Conservation (phyloP, 2,888 invertebrate species). For the Magallana nippona region DNA sequence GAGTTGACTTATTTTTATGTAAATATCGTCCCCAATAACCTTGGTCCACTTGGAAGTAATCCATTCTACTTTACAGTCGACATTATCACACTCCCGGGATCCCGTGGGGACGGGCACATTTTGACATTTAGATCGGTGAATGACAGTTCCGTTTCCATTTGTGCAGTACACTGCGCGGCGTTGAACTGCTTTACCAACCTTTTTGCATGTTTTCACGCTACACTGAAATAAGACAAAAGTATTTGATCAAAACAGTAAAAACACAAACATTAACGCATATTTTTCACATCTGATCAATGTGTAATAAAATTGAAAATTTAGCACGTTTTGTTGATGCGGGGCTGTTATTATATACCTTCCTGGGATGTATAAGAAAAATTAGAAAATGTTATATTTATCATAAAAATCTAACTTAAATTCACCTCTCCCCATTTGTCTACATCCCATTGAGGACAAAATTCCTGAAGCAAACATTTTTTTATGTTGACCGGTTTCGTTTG, state of each 20-base stretch:
- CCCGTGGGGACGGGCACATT: conserved; percentile 50
- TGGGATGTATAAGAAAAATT: no score
- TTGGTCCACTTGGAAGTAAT: conserved; percentile 64
- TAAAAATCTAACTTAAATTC: conserved; percentile 17
- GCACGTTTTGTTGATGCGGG: no score
- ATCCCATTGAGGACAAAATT: conserved; percentile 67
- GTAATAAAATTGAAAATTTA: no score
- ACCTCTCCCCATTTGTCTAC: conserved; percentile 68
- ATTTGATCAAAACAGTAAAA: no score
- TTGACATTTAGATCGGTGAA: conserved; percentile 54
- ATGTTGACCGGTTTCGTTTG: conserved; percentile 59
- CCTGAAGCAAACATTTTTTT: conserved; percentile 60
- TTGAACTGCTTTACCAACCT: conserved; percentile 61
- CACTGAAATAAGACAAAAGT: conserved; percentile 58
- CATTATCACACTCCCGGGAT: conserved; percentile 61
- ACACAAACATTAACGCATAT: no score
- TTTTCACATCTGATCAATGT: no score
- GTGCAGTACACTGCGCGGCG: conserved; percentile 60
- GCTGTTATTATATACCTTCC: no score
- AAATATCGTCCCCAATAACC: conserved; percentile 50
- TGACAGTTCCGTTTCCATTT: conserved; percentile 57
- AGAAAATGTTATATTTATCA: neutral
- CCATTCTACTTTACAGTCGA: conserved; percentile 64
- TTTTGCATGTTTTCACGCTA: conserved; percentile 57
- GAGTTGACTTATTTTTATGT: no score